Conservation (phyloP, 2,113 vertebrate species). For the Trogon surrucura region DNA sequence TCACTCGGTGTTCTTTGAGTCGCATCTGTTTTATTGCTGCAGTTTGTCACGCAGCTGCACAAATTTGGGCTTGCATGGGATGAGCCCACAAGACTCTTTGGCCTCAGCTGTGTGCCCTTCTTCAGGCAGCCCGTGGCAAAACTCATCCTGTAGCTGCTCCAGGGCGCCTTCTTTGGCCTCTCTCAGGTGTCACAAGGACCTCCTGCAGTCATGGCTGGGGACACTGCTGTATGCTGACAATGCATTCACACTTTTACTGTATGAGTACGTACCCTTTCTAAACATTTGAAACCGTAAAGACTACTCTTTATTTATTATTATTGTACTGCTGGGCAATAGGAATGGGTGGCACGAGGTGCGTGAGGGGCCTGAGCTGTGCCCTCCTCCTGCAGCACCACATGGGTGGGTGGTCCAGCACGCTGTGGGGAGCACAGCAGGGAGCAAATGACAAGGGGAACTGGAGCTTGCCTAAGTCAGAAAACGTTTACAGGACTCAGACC, state of each 20-base stretch:
- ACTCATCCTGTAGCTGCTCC: neutral
- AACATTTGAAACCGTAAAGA: neutral
- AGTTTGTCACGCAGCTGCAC: neutral
- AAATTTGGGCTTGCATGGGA: neutral
- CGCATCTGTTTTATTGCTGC: neutral
- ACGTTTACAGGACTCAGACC: neutral
- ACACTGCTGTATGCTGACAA: neutral
- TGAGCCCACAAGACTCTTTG: neutral
- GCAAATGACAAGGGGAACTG: neutral
- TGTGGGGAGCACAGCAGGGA: neutral
- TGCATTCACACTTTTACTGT: neutral
- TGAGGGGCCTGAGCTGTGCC: neutral
- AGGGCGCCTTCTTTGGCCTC: neutral
- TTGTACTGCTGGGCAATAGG: fast-evolving
- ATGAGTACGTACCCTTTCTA: neutral
- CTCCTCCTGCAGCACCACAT: neutral
- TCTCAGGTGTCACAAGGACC: neutral
- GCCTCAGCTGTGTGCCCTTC: fast-evolving
- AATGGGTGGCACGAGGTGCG: neutral
- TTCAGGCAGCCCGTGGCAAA: neutral
- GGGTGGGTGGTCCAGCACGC: neutral
- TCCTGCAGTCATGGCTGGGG: fast-evolving
- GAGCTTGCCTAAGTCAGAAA: neutral
- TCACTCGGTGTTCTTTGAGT: neutral
- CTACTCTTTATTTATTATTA: neutral